Evolutionary conservation across 1,140 invertebrate genomes (phyloP).

Genomic region (Euura lappo): DNA sequence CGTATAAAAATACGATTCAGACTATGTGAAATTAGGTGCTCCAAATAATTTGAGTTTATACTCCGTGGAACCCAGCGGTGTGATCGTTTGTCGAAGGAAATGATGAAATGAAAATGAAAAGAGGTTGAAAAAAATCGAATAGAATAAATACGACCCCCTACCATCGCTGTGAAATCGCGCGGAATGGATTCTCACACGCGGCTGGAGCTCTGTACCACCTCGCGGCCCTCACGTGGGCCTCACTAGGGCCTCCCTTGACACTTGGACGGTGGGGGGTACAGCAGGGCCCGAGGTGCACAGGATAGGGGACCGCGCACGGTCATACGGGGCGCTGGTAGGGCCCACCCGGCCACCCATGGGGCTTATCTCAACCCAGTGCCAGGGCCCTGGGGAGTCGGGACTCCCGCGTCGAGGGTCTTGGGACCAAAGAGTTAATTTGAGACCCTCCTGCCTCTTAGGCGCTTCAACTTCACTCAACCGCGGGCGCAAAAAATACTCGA

Average conservation of each 20-base stretch:
- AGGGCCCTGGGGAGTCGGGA: not conserved
- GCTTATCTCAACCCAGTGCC: slow-evolving; percentile 39
- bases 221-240: slow-evolving; percentile 35
- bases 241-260: slow-evolving; percentile 10
- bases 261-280: not conserved
- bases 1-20: too few species aligned
- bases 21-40: too few species aligned
- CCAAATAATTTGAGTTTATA: not conserved
- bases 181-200: slow-evolving; percentile 58
- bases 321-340: slow-evolving; percentile 19
- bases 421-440: slow-evolving; percentile 1
- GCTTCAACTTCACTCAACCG: too few species aligned
- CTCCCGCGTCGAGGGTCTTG: not conserved
- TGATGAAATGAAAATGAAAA: not conserved
- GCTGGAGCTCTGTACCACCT: slow-evolving; percentile 54
- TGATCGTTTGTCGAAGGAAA: not conserved
- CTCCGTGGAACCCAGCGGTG: not conserved
- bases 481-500: too few species aligned
- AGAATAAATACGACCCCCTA: slow-evolving; percentile 36
- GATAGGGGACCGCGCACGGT: slow-evolving; percentile 18
- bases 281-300: slow-evolving; percentile 20
- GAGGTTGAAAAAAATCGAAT: not conserved
- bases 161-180: slow-evolving; percentile 52
- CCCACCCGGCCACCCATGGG: slow-evolving; percentile 44
- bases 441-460: not conserved